Percentiles rank a stretch among this genome's conserved stretches.
phyloP scores from a whole-genome alignment of 2,797 vertebrate species.

The Margarornis squamiger region DNA sequence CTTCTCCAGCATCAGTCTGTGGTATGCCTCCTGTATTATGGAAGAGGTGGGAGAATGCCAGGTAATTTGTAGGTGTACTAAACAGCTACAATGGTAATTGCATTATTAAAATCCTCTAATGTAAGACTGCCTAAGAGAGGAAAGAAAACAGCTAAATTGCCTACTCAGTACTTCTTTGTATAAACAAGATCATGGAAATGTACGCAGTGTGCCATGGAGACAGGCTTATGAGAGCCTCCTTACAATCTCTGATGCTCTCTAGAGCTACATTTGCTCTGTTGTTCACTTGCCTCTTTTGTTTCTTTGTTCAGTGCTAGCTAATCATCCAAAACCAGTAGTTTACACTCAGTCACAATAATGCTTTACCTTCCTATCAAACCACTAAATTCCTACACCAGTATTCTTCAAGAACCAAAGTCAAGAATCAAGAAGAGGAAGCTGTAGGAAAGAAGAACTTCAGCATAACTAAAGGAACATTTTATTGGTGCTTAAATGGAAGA shows the following conservation, averaged over 20 bases:
- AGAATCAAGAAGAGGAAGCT: neutral
- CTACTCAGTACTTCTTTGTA: slow-evolving; percentile 48
- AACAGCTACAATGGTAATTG: slow-evolving; percentile 32
- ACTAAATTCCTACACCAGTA: neutral
- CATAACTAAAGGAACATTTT: slow-evolving; percentile 21
- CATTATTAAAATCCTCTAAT: slow-evolving; percentile 51
- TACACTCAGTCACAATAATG: neutral
- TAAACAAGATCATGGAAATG: slow-evolving; percentile 52
- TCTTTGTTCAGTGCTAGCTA: neutral
- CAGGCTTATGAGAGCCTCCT: slow-evolving; percentile 9
- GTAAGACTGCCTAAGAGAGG: slow-evolving; percentile 36
- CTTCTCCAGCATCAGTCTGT: neutral
- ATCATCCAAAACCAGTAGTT: neutral
- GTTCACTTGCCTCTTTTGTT: neutral
- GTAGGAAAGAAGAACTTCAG: neutral
- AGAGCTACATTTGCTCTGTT: neutral
- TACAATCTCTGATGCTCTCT: neutral
- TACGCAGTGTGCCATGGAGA: slow-evolving; percentile 28
- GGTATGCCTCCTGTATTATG: neutral
- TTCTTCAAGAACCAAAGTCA: slow-evolving; percentile 5
- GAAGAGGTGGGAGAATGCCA: neutral
- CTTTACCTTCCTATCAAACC: neutral
- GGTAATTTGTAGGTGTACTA: slow-evolving; percentile 36
- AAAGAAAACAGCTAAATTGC: neutral
- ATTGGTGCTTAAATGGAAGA: neutral